Evolutionary conservation across 2,888 invertebrate species (phyloP).

Genomic region (Drosophila gaucha): DNA sequence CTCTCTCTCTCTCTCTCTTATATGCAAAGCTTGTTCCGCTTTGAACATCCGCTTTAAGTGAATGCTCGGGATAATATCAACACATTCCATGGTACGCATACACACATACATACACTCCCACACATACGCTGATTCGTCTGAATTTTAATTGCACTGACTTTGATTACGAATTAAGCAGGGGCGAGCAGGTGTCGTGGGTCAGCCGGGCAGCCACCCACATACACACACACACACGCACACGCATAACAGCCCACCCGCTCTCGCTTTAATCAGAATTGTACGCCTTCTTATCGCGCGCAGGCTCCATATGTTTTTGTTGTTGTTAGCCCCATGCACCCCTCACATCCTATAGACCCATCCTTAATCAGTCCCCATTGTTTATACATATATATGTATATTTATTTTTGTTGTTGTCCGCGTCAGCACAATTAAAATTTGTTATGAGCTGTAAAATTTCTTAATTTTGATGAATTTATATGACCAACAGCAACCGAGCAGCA

Average conservation of each 20-base stretch:
- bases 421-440: constrained; percentile 70
- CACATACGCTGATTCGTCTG: constrained; percentile 21
- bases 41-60: constrained; percentile 40
- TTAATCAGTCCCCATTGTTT: background rate
- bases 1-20: background rate
- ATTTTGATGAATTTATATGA: constrained; percentile 76
- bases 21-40: constrained; percentile 18
- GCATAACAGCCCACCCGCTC: constrained; percentile 18
- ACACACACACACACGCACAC: too few relatives aligned
- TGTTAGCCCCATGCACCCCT: background rate
- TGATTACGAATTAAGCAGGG: constrained; percentile 45
- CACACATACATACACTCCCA: background rate
- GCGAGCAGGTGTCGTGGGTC: constrained; percentile 44
- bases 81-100: constrained; percentile 29
- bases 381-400: background rate
- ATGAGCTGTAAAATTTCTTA: constrained; percentile 77
- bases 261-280: constrained; percentile 47
- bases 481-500: too few relatives aligned
- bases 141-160: constrained; percentile 56
- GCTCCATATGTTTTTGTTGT: constrained; percentile 35
- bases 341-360: background rate
- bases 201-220: constrained; percentile 9
- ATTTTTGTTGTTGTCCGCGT: constrained; percentile 38
- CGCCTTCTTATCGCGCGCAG: constrained; percentile 41
- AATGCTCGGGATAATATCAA: constrained; percentile 33